A percentile compares a stretch with the other conserved stretches of the same genome.
Conservation (phyloP, 2,888 invertebrate species). For the Drosophila atripex region DNA sequence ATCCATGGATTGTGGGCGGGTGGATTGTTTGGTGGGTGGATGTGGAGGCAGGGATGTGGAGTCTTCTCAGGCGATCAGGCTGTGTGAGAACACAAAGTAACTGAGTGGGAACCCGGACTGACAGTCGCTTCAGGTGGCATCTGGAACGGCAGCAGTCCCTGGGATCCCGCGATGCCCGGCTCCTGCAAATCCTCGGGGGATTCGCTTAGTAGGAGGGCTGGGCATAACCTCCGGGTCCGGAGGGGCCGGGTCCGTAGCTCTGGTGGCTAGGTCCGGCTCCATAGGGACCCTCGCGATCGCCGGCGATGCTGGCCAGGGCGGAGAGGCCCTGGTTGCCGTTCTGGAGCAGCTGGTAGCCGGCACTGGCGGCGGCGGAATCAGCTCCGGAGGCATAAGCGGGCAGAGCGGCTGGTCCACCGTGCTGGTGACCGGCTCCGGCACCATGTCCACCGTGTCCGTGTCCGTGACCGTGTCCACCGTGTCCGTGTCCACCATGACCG, state of each 20-base stretch:
- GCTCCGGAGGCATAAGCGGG: constrained; percentile 70
- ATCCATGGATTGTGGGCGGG: constrained; percentile 8
- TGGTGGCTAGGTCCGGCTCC: constrained; percentile 38
- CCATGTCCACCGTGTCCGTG: constrained; percentile 41
- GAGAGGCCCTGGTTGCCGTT: constrained; percentile 75
- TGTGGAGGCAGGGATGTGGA: constrained; percentile 1
- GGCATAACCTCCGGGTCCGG: constrained; percentile 50
- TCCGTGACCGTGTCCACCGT: constrained; percentile 25
- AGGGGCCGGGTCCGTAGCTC: constrained; percentile 50
- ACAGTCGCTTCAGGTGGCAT: constrained; percentile 36
- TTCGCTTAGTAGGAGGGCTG: constrained; percentile 54
- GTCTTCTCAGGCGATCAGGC: constrained; percentile 39
- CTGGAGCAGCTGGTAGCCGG: constrained; percentile 77
- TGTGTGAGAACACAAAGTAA: constrained; percentile 56
- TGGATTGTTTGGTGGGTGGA: constrained; percentile 27
- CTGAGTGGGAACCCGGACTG: constrained; percentile 48
- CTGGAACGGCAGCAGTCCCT: constrained; percentile 26
- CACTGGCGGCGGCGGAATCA: constrained; percentile 69
- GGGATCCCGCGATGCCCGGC: constrained; percentile 20
- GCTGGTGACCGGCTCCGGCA: constrained; percentile 40
- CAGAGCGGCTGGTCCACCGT: constrained; percentile 54
- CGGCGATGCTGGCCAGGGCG: constrained; percentile 70
- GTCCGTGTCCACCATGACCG: constrained; percentile 24
- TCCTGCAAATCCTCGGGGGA: constrained; percentile 6
- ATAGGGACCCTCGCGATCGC: constrained; percentile 60